Evolutionary conservation across 2,797 vertebrate genomes (phyloP).

Genomic region (Karalla daura): DNA sequence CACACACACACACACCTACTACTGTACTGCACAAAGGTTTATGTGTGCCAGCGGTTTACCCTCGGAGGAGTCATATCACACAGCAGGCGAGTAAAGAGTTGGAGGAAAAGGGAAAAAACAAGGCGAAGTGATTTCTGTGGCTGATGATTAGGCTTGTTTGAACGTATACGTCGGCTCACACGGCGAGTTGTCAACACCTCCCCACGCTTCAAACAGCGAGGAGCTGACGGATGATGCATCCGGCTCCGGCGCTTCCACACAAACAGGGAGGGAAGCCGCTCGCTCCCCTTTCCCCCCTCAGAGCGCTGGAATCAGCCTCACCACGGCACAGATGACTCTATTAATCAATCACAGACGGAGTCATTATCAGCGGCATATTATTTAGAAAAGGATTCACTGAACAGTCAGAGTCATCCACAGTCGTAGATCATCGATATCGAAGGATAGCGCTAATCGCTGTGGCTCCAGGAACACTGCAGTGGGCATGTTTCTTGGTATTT

Average conservation of each 20-base stretch:
- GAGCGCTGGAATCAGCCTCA: background rate
- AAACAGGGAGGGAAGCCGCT: background rate
- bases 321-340: conserved; percentile 4
- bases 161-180: conserved; percentile 31
- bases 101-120: conserved; percentile 8
- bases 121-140: conserved; percentile 17
- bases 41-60: conserved; percentile 23
- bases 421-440: too few species aligned
- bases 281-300: background rate
- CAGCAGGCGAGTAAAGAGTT: conserved; percentile 48
- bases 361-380: too few species aligned
- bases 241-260: background rate
- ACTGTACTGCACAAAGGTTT: conserved; percentile 42
- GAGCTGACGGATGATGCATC: conserved; percentile 31
- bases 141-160: conserved; percentile 59
- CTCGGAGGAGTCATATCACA: conserved; percentile 52
- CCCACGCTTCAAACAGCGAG: conserved; percentile 32
- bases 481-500: too few species aligned
- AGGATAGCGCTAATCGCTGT: too few species aligned
- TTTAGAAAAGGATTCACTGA: too few species aligned
- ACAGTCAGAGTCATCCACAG: too few species aligned
- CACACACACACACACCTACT: too few species aligned
- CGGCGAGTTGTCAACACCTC: conserved; percentile 35
- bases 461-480: too few species aligned
- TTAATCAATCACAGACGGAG: background rate